A percentile compares a stretch with the other conserved stretches of the same genome.
Conservation (phyloP, 2,797 vertebrate genomes). For the Silurus aristotelis region DNA sequence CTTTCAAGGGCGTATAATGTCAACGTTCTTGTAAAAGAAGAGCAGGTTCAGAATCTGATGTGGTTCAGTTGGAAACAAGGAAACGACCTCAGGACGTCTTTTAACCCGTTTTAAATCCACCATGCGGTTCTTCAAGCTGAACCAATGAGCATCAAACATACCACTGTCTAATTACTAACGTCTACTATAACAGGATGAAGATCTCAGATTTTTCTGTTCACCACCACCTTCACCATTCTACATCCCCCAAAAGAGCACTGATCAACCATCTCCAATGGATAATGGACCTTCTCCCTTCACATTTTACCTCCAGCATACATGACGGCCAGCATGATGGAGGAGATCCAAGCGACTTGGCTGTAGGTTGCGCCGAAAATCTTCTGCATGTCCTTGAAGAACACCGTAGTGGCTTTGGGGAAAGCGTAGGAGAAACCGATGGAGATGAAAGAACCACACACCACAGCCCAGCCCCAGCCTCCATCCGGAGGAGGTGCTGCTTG, state of each 20-base stretch:
- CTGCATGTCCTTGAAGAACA: constrained; percentile 98
- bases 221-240: background rate
- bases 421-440: constrained; percentile 98
- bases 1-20: constrained; percentile 26
- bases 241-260: no score
- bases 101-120: background rate
- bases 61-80: background rate
- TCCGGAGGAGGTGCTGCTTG: constrained; percentile 81
- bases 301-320: constrained; percentile 94
- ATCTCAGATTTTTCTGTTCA: background rate
- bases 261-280: no score
- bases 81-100: background rate
- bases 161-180: background rate
- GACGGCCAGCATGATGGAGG: constrained; percentile 95
- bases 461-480: constrained; percentile 95
- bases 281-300: no score
- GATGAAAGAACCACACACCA: constrained; percentile 89
- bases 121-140: background rate
- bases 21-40: background rate
- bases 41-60: no score
- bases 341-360: constrained; percentile 96
- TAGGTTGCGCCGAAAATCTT: constrained; percentile 86
- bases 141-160: background rate
- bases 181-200: no score
- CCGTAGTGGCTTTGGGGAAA: constrained; percentile 94